Conservation (phyloP, 92 coral and sea anemone genomes). For the Palythoa grandiflora region DNA sequence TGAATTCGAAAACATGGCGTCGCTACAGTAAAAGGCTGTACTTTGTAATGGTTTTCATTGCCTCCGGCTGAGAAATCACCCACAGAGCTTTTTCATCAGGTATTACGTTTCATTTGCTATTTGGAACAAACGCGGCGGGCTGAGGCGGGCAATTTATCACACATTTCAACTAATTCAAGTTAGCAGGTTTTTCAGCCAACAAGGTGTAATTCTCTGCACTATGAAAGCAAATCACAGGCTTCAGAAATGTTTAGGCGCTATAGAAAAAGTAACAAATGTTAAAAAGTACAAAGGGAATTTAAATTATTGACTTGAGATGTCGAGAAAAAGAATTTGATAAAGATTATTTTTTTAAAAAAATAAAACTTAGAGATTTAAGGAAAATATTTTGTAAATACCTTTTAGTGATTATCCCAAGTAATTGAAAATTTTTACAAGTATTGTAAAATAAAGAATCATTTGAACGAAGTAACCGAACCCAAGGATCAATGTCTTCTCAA, state of each 20-base stretch:
- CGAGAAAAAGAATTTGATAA: conserved; percentile 7
- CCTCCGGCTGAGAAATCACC: conserved; percentile 41
- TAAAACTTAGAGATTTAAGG: neutral
- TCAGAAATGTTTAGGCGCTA: neutral
- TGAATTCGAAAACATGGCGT: conserved; percentile 24
- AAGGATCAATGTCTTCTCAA: conserved; percentile 23
- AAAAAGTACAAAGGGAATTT: conserved; percentile 2
- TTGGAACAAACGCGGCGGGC: conserved; percentile 9
- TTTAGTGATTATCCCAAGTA: conserved; percentile 4
- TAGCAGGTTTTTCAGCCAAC: conserved; percentile 27
- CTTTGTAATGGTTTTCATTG: conserved; percentile 40
- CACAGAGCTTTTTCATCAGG: conserved; percentile 7
- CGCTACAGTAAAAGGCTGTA: conserved; percentile 25
- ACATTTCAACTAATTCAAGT: conserved; percentile 39
- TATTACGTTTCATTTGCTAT: conserved; percentile 31
- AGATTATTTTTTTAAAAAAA: neutral
- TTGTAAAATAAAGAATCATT: conserved; percentile 12
- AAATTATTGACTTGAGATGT: conserved; percentile 18
- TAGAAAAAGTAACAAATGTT: neutral
- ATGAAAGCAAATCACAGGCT: conserved; percentile 17
- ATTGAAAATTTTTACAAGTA: conserved; percentile 14
- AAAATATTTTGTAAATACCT: neutral
- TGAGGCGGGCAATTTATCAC: conserved; percentile 32
- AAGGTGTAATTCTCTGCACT: conserved; percentile 24
- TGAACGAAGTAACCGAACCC: conserved; percentile 43